Base-by-base conservation (phyloP, 2,888 invertebrate species). In the Ganaspis brasiliensis region DNA sequence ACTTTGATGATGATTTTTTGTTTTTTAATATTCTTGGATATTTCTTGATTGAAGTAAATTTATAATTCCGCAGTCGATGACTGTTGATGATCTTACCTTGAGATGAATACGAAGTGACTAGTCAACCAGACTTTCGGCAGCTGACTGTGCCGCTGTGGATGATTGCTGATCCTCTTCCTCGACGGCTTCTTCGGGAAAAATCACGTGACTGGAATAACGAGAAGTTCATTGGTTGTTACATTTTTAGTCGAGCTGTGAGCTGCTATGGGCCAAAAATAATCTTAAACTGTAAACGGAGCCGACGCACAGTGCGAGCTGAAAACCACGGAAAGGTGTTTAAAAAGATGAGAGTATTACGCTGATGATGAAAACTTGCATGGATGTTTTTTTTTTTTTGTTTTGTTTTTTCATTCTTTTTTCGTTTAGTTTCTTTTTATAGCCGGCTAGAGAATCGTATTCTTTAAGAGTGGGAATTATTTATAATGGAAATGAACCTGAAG, bases 81-180 rank as follows among this genome's bases (percentile, higher is more conserved):
- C 5, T 19, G 12, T 37, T 67, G 67, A 49, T 16, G 45, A 45
- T 61, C 81, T 79, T 81, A 81, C 81, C 81, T 81, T 77, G 71
- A 75, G 79, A 77, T 45, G 74, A 80, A 80, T 56, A 67, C 72
- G 81, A 84, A 85, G 89, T 92, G 93, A 93, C 93, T 92, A 92
- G 93, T 92, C 92, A 92, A 93, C 92, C 91, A 91, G 92, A 92
- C 90, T 88, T 91, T 92, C 92, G 90, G 91, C 90, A 92, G 93
- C 92, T 93, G 95, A 95, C 95, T 94, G 95, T 93, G 93, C 93
- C 92, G 92, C 93, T 92, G 92, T 92, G 80, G 80, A 81, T 79
- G 82, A 80, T 67, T 67, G 78, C 24, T 79, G 72, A 77, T 72
- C 84, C 71, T 81, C 81, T 77, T 82, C 77, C 82, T 73, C 71